A percentile compares a stretch with the other conserved stretches of the same genome.
These are phyloP conservation scores for Anolis apletophallus DNA, from an alignment of 2,797 vertebrate species.

Conservation along the genomic window DNA sequence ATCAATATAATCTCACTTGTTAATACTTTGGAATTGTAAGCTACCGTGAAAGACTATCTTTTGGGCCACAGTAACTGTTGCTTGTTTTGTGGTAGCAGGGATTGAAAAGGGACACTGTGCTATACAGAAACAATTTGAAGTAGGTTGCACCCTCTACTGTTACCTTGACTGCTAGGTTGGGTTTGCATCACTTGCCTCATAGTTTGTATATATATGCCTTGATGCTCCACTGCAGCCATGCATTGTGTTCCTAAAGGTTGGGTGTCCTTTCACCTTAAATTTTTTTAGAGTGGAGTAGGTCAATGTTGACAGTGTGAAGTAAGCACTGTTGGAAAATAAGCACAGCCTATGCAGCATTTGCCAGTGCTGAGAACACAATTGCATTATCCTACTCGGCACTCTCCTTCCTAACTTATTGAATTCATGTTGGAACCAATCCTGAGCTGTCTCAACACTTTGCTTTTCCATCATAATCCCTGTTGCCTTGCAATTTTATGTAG, in stretches of 20 bases:
- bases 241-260: neutral
- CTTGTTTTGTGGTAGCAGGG: neutral
- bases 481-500: conserved; percentile 27
- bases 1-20: neutral
- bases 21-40: neutral
- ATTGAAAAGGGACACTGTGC: neutral
- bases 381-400: conserved; percentile 16
- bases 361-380: conserved; percentile 33
- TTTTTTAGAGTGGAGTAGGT: neutral
- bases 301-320: neutral
- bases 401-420: conserved; percentile 37
- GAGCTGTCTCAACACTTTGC: conserved; percentile 26
- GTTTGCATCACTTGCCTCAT: neutral
- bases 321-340: conserved; percentile 32
- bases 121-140: neutral
- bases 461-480: conserved; percentile 44
- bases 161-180: neutral
- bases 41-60: neutral
- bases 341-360: conserved; percentile 1
- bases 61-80: neutral
- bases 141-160: neutral
- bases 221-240: neutral
- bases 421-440: conserved; percentile 16
- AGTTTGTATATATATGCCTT: neutral
- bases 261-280: neutral